Base-by-base conservation (phyloP, 2,888 invertebrate genomes). In the Rhamphomyia laevipes region DNA sequence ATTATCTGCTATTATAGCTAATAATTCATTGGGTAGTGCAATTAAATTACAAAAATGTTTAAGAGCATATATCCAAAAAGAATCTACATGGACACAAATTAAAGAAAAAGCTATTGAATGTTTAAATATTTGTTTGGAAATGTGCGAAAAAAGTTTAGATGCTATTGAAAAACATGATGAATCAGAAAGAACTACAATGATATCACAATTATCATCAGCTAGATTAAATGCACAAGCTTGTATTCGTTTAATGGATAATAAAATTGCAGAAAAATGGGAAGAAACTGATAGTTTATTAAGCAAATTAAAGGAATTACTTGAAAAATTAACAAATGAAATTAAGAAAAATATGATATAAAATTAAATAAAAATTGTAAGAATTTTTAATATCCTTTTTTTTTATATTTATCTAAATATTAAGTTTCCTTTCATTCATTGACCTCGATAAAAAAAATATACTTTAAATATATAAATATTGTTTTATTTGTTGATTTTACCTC, bases 41-140 rank as follows among this genome's bases (percentile, higher is more conserved):
- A 86, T 89, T 61, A 80, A 85, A 51, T 73, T 91, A 17, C 81
- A 88, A 55, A 81, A 84, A 63, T 84, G 89, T 0, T 85, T 86
- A 63, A 77, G 83, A 47, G 82, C 83, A 0, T 78, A 77, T 54
- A 82, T 82, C n/a, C 80, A 82, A 65, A 76, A 79, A 9, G 71
- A 73, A 17, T 68, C 63, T 10, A 54, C 57, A 52, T 82, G 82
- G 79, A 67, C 75, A 2, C 75, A 74, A 51, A 75, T 76, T 55
- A 73, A 77, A 1, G 73, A 74, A 1, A 73, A 75, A 5, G 80
- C 82, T 58, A 67, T 74, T 51, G 77, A 79, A 61, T 80, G 86
- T 0, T 65, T 86, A 13, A 68, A 76, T 46, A 63, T 85, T 10
- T 79, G 81, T 38, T 65, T 70, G 17, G 72, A 74, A 45, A 67